These are phyloP conservation scores for Caenorhabditis tropicalis DNA, from an alignment of 1,140 invertebrate genomes.

Conservation along the genomic window DNA sequence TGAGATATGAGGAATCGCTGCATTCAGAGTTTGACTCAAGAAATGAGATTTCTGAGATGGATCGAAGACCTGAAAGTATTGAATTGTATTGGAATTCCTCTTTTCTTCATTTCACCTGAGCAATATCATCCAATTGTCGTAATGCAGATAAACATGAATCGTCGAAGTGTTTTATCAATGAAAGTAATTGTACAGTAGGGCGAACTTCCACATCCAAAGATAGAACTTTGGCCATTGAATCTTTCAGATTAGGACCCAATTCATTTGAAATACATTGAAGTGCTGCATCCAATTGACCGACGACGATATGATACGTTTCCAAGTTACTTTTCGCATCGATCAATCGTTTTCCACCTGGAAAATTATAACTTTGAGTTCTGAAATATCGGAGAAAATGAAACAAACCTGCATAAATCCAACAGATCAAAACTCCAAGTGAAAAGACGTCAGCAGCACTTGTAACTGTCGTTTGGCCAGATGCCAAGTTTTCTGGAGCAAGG, in stretches of 20 bases:
- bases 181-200: conserved; percentile 65
- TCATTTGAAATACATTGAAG: conserved; percentile 63
- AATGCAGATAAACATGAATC: conserved; percentile 66
- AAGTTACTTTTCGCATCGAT: conserved; percentile 73
- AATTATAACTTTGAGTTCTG: background rate
- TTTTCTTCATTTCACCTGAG: conserved; percentile 46
- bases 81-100: too few species aligned
- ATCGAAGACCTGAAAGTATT: conserved; percentile 62
- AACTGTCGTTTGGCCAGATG: conserved; percentile 59
- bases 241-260: conserved; percentile 64
- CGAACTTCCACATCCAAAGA: conserved; percentile 63
- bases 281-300: conserved; percentile 71
- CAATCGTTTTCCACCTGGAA: conserved; percentile 71
- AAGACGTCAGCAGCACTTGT: conserved; percentile 74
- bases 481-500: conserved; percentile 73
- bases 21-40: conserved; percentile 62
- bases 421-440: conserved; percentile 74
- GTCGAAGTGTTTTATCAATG: conserved; percentile 71
- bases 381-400: background rate
- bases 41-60: conserved; percentile 66
- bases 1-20: conserved; percentile 64
- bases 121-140: conserved; percentile 69
- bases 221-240: conserved; percentile 64
- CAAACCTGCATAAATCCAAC: conserved; percentile 73
- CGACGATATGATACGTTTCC: conserved; percentile 73